Conservation (phyloP, 2,797 vertebrate genomes). For the Setipinna tenuifilis region DNA sequence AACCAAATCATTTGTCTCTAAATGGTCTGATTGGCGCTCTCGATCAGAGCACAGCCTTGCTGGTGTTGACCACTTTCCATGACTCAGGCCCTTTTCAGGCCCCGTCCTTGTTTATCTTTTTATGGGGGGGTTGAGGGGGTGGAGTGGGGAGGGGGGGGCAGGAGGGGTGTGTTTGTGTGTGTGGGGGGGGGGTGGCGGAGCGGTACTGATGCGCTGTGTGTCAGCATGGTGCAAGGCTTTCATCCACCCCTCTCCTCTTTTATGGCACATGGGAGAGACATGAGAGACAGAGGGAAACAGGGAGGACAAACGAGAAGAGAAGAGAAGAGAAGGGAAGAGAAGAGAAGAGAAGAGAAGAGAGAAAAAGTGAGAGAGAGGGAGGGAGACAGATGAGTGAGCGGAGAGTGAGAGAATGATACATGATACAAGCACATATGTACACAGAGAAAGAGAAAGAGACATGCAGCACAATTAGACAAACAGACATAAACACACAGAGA, state of each 20-base stretch:
- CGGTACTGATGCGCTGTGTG: conserved; percentile 40
- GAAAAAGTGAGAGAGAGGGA: background rate
- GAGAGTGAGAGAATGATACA: background rate
- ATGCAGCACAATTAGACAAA: conserved; percentile 18
- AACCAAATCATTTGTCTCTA: conserved; percentile 73
- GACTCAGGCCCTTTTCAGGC: conserved; percentile 41
- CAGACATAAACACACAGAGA: conserved; percentile 51
- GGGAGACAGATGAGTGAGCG: background rate
- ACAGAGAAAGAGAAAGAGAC: background rate
- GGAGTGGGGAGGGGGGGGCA: background rate
- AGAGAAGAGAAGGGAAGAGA: background rate
- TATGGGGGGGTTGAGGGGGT: conserved; percentile 50
- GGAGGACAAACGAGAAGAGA: background rate
- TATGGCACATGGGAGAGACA: conserved; percentile 41
- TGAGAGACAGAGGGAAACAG: background rate
- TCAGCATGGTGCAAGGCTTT: conserved; percentile 62
- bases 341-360: background rate
- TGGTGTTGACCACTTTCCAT: conserved; percentile 68
- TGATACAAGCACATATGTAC: conserved; percentile 11
- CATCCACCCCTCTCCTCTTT: conserved; percentile 54
- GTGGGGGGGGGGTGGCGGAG: background rate
- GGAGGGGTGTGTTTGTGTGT: no score
- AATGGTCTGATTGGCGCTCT: conserved; percentile 74
- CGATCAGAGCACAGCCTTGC: conserved; percentile 53
- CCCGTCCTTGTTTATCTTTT: conserved; percentile 58